Evolutionary conservation across 2,113 vertebrate genomes (phyloP).

Genomic region (Diphyllodes magnificus): DNA sequence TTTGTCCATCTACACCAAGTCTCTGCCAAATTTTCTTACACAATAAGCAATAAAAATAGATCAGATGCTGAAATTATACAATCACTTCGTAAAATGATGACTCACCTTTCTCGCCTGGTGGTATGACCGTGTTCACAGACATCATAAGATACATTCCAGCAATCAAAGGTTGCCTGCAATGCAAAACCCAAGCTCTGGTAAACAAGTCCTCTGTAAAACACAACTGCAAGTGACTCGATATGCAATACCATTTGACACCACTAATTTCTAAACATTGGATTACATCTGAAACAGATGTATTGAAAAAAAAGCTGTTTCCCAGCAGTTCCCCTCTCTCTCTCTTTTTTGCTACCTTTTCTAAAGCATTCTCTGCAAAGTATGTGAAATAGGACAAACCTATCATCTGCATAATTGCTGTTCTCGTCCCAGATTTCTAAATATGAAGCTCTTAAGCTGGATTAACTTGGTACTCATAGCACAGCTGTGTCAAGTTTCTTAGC

Average conservation of each 20-base stretch:
- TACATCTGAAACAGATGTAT: neutral
- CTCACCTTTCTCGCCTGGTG: slow-evolving; percentile 87
- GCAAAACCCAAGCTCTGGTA: neutral
- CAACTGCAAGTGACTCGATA: neutral
- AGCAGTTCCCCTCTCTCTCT: neutral
- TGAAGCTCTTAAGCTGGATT: neutral
- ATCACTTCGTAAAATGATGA: neutral
- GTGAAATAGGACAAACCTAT: neutral
- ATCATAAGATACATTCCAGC: slow-evolving; percentile 97
- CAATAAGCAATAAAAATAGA: neutral
- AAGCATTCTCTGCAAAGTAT: neutral
- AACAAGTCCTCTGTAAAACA: neutral
- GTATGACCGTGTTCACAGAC: slow-evolving; percentile 88
- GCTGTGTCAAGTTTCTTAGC: neutral
- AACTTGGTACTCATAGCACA: neutral
- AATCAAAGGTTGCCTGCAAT: slow-evolving; percentile 88
- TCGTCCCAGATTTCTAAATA: neutral
- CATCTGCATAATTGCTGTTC: neutral
- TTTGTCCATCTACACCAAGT: neutral
- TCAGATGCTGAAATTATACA: neutral
- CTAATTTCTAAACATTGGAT: neutral
- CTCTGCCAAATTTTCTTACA: neutral
- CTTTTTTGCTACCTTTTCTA: neutral
- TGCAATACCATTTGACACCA: neutral
- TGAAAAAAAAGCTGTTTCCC: neutral